These are phyloP conservation scores for Blennius ocellaris DNA, from an alignment of 2,113 vertebrate genomes.

Conservation along the genomic window DNA sequence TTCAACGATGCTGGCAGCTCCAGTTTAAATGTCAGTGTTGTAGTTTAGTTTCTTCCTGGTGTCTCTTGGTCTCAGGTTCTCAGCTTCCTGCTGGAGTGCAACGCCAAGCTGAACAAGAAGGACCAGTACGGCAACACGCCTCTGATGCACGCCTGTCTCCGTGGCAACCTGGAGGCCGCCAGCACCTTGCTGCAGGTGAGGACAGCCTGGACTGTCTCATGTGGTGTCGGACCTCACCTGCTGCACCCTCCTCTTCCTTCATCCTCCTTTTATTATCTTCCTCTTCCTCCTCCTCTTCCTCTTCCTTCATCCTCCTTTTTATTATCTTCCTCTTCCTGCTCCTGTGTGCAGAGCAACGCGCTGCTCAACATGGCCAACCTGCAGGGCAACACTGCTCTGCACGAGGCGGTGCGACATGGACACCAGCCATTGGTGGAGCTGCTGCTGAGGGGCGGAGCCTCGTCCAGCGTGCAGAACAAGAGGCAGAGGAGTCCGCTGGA, in stretches of 20 bases:
- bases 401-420: conserved; percentile 85
- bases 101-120: conserved; percentile 92
- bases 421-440: conserved; percentile 86
- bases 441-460: conserved; percentile 87
- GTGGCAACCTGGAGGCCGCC: conserved; percentile 86
- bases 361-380: conserved; percentile 86
- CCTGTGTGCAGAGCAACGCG: conserved; percentile 84
- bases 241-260: no score
- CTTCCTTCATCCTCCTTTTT: no score
- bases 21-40: no score
- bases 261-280: no score
- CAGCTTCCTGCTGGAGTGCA: conserved; percentile 86
- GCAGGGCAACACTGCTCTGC: conserved; percentile 91
- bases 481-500: conserved; percentile 87
- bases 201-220: no score
- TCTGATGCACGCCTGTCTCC: conserved; percentile 89
- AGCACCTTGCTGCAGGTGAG: conserved; percentile 87
- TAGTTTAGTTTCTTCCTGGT: no score
- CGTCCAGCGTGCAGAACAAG: conserved; percentile 82
- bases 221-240: no score
- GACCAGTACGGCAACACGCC: conserved; percentile 93
- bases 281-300: no score
- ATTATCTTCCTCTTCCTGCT: no score
- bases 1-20: no score
- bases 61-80: conserved; percentile 88